A percentile compares a stretch with the other conserved stretches of the same genome.
phyloP scores from a whole-genome alignment of 2,113 vertebrate genomes.

The Myotis brandtii region DNA sequence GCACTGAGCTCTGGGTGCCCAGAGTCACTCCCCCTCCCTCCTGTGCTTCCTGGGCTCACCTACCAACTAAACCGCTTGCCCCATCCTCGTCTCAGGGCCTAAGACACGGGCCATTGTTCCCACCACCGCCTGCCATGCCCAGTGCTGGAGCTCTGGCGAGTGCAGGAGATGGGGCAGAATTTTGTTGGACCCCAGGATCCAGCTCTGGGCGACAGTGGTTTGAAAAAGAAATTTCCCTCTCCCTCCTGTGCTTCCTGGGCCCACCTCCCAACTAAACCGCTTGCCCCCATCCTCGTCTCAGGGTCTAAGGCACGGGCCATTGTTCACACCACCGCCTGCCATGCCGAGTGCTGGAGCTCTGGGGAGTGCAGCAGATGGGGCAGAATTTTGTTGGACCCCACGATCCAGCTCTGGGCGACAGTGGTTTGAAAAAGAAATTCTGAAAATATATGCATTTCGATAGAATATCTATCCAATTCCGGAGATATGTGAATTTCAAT shows the following conservation, averaged over 20 bases:
- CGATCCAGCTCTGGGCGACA: neutral
- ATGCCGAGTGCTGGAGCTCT: accelerated
- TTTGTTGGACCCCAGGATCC: neutral
- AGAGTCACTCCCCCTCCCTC: neutral
- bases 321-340: neutral
- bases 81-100: accelerated
- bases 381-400: neutral
- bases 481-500: neutral
- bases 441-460: neutral
- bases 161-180: neutral
- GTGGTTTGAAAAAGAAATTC: neutral
- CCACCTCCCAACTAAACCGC: neutral
- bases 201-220: neutral
- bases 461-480: neutral
- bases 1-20: neutral
- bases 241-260: neutral
- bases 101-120: neutral
- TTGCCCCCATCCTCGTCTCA: accelerated
- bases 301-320: neutral
- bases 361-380: neutral
- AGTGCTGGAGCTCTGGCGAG: accelerated
- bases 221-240: neutral
- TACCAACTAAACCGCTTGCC: accelerated
- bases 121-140: accelerated
- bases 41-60: neutral